These are phyloP conservation scores for Cephus spinipes DNA, from an alignment of 2,888 invertebrate genomes.

Conservation along the genomic window DNA sequence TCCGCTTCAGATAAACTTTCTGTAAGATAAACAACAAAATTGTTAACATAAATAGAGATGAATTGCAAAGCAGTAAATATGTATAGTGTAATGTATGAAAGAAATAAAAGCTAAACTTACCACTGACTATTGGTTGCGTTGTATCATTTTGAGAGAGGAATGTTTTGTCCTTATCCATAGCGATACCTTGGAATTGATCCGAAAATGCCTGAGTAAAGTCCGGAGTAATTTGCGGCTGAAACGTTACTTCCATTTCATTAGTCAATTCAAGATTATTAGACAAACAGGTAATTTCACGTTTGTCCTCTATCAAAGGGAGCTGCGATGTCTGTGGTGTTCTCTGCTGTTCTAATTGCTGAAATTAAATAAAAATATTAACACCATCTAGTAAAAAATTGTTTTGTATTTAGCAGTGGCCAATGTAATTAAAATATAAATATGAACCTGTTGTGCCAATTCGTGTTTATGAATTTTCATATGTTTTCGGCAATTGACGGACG, in stretches of 20 bases:
- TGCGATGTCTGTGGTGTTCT: slow-evolving; percentile 31
- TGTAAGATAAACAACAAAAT: slow-evolving; percentile 33
- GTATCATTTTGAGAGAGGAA: slow-evolving; percentile 32
- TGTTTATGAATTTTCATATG: slow-evolving; percentile 75
- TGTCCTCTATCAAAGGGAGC: slow-evolving; percentile 4
- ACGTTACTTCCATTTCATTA: slow-evolving; percentile 46
- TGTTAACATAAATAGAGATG: slow-evolving; percentile 8
- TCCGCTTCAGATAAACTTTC: slow-evolving; percentile 46
- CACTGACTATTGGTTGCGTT: slow-evolving; percentile 32
- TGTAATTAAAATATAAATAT: slow-evolving; percentile 13
- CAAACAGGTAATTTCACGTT: slow-evolving; percentile 23
- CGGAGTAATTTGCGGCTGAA: slow-evolving; percentile 46
- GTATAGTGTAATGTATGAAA: background rate
- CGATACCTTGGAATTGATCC: slow-evolving; percentile 44
- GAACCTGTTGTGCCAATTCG: slow-evolving; percentile 66
- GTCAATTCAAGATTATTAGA: slow-evolving; percentile 38
- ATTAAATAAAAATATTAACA: background rate
- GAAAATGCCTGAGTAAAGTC: slow-evolving; percentile 50
- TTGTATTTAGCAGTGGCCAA: background rate
- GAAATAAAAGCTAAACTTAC: slow-evolving; percentile 32
- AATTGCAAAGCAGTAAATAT: background rate
- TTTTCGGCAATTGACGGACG: slow-evolving; percentile 72
- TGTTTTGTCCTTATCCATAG: slow-evolving; percentile 42
- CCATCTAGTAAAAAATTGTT: background rate
- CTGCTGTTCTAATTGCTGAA: slow-evolving; percentile 52